Percentiles rank a stretch among this genome's conserved stretches.
Conservation (phyloP, 2,113 vertebrate species). For the Nettapus auritus region DNA sequence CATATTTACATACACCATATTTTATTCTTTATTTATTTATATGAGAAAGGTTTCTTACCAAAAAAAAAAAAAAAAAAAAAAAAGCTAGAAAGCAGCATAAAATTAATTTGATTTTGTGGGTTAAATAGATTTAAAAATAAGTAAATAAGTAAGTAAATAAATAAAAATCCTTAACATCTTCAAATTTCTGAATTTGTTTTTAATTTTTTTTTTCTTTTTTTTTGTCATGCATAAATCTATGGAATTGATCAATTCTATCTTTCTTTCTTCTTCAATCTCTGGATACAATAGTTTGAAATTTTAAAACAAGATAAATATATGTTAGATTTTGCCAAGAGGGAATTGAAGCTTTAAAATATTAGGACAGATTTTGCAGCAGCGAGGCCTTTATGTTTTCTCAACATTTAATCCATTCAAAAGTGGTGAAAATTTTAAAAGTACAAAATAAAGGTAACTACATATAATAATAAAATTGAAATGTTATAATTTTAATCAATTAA, state of each 20-base stretch:
- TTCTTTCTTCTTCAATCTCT: neutral
- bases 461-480: neutral
- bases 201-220: neutral
- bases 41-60: neutral
- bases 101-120: no score
- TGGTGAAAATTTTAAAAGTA: neutral
- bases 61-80: neutral
- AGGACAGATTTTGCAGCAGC: neutral
- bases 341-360: neutral
- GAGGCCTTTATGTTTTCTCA: neutral
- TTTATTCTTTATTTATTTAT: neutral
- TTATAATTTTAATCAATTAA: neutral
- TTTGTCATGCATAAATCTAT: neutral
- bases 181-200: neutral
- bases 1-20: neutral
- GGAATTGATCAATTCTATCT: neutral
- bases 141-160: no score
- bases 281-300: neutral
- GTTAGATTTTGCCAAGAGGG: neutral
- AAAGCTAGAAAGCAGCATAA: no score
- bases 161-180: neutral
- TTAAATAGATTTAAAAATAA: no score
- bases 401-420: neutral
- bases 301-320: neutral
- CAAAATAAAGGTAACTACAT: fast-evolving